Conservation (phyloP, 2,113 vertebrate genomes). For the Gobius niger region DNA sequence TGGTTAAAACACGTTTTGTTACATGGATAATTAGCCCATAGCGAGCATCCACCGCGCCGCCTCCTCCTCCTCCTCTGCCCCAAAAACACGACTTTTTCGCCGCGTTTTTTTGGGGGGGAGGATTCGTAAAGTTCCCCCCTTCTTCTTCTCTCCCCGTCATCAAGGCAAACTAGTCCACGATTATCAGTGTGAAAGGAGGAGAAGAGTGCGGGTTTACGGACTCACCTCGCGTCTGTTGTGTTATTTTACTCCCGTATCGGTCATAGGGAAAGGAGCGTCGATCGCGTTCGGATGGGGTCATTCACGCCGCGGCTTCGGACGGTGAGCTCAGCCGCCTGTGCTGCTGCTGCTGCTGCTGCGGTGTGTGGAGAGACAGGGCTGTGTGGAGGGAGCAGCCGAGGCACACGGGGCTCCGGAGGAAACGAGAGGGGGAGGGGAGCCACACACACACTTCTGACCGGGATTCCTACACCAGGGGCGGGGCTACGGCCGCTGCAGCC, state of each 20-base stretch:
- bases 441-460: conserved; percentile 43
- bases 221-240: conserved; percentile 66
- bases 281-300: conserved; percentile 76
- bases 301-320: conserved; percentile 77
- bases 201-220: neutral
- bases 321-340: conserved; percentile 57
- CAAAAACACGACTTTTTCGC: conserved; percentile 66
- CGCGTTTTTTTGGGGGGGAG: conserved; percentile 19
- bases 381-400: conserved; percentile 16
- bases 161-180: conserved; percentile 15
- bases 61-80: conserved; percentile 56
- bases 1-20: neutral
- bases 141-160: conserved; percentile 27
- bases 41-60: conserved; percentile 60
- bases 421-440: conserved; percentile 44
- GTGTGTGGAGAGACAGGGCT: conserved; percentile 27
- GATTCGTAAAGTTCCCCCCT: conserved; percentile 25
- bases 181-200: neutral
- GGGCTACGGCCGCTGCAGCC: neutral
- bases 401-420: conserved; percentile 13
- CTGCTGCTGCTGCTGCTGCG: conserved; percentile 54
- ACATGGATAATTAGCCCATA: conserved; percentile 49
- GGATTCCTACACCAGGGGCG: conserved; percentile 47
- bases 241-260: conserved; percentile 70
- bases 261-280: conserved; percentile 73